Percentiles rank a stretch among this genome's conserved stretches.
Conservation (phyloP, 2,888 invertebrate genomes). For the Diadromus collaris region DNA sequence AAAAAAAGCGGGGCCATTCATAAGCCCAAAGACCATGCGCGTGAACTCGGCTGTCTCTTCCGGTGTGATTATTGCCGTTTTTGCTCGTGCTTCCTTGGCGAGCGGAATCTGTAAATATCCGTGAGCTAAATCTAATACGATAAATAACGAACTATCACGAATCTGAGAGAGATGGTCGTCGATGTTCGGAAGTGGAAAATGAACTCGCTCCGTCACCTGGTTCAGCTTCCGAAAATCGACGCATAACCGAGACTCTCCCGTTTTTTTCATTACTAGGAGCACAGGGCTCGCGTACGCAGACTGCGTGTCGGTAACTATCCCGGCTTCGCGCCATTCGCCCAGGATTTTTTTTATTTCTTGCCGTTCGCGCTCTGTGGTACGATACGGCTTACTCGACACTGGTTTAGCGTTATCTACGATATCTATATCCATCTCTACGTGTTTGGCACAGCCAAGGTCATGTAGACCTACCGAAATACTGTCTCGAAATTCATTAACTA, state of each 20-base stretch:
- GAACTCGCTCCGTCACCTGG: constrained; percentile 19
- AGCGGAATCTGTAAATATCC: constrained; percentile 49
- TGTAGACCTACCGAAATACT: background rate
- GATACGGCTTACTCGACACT: constrained; percentile 16
- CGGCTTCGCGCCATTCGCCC: constrained; percentile 39
- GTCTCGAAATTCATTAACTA: constrained; percentile 9
- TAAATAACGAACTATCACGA: background rate
- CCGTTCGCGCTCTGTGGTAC: constrained; percentile 28
- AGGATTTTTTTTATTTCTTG: constrained; percentile 42
- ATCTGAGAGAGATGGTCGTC: constrained; percentile 42
- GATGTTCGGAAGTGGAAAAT: constrained; percentile 41
- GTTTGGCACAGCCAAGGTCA: background rate
- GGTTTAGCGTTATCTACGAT: background rate
- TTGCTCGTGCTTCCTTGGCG: constrained; percentile 33
- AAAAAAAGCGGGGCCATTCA: constrained; percentile 30
- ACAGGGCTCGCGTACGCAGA: constrained; percentile 59
- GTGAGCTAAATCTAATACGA: constrained; percentile 33
- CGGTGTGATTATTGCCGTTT: constrained; percentile 59
- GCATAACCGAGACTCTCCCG: constrained; percentile 47
- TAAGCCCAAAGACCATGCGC: constrained; percentile 24
- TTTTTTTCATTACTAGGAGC: constrained; percentile 53
- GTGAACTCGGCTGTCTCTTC: constrained; percentile 42
- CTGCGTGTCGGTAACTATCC: constrained; percentile 43
- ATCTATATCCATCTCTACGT: constrained; percentile 2
- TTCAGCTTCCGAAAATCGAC: constrained; percentile 50